Conservation (phyloP, 2,797 vertebrate genomes). For the Apogon talboti region DNA sequence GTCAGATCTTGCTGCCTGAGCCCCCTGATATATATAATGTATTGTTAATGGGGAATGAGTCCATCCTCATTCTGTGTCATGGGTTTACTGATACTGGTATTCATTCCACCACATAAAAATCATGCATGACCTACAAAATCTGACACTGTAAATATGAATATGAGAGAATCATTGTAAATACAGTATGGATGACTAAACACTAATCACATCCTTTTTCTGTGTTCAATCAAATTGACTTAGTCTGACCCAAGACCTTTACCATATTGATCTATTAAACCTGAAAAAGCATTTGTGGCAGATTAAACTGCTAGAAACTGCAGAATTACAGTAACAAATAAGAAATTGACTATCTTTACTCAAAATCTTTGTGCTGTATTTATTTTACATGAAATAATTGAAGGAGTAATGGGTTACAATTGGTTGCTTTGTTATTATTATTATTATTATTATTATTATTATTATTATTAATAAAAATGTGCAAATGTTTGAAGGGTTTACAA, state of each 20-base stretch:
- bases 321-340: conserved; percentile 10
- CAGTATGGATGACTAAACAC: conserved; percentile 42
- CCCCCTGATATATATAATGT: conserved; percentile 19
- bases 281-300: conserved; percentile 7
- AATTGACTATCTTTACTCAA: conserved; percentile 7
- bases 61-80: conserved; percentile 32
- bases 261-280: conserved; percentile 30
- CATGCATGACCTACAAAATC: conserved; percentile 56
- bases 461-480: conserved; percentile 17
- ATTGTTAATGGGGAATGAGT: conserved; percentile 31
- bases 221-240: conserved; percentile 24
- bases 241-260: conserved; percentile 32
- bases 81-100: conserved; percentile 29
- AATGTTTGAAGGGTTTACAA: conserved; percentile 8
- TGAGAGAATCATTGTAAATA: conserved; percentile 60
- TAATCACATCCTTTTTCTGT: conserved; percentile 40
- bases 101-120: conserved; percentile 10
- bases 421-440: background rate
- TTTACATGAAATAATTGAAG: conserved; percentile 2
- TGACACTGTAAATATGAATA: conserved; percentile 55
- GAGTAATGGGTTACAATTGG: background rate
- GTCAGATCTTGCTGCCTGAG: conserved; percentile 18
- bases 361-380: background rate
- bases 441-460: background rate
- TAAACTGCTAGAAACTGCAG: background rate